Base-by-base conservation (phyloP, 1,140 invertebrate species). In the Drosophila paulistorum region DNA sequence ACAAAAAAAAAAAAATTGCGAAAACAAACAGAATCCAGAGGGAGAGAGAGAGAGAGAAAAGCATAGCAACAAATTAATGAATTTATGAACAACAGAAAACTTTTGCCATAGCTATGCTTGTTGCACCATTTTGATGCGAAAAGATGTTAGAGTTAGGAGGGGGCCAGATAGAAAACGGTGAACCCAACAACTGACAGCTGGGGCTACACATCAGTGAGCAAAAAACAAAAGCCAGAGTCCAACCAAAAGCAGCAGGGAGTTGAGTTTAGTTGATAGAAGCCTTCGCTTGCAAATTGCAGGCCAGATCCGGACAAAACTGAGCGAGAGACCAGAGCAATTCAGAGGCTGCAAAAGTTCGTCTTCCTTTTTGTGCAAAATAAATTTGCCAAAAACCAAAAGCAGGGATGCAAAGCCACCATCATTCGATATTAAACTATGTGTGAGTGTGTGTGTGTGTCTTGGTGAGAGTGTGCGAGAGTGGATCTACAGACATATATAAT, bases 1-100 rank as follows among this genome's bases (percentile, higher is more conserved):
- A 37, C 1, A 54, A 69, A 37, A 2, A 61, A 57, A 51, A 9
- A 30, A 65, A 37, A n/a, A 67, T 20, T 20, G 20, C 13, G 7
- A 10, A 9, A 45, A 61, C 20, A 17, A 48, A 59, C 33, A 57
- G 45, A 23, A 26, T 13, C 42, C 11, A 37, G 17, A 64, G 41
- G 45, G 14, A 17, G 51, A 35, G 59, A 72, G 54, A 67, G 20
- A 67, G 58, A 66, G 74, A 37, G 35, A 10, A 5, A 37, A 59
- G 17, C 70, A 65, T 51, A 79, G 55, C 83, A 79, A 74, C 83
- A 86, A 86, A 89, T 83, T 87, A 89, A 89, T 87, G 84, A 80
- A 89, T 87, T 87, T 87, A 89, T 87, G 83, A 87, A 87, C 79
- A 87, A 79, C 70, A 71, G 65, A 71, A 86, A 86, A 64, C 74